phyloP scores from a whole-genome alignment of 2,888 invertebrate genomes.

The Drepana falcataria region DNA sequence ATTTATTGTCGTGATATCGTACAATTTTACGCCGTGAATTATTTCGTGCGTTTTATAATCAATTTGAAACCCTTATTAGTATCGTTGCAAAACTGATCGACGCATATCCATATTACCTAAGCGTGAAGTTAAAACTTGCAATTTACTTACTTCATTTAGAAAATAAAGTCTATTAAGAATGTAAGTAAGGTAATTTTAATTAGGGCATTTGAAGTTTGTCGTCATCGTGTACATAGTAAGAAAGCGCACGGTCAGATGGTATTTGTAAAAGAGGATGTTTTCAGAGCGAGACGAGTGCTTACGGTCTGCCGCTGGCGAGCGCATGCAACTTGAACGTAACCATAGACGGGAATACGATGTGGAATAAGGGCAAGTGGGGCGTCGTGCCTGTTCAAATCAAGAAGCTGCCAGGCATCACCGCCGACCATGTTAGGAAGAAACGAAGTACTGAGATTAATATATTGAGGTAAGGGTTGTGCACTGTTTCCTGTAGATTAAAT shows the following conservation, averaged over 20 bases:
- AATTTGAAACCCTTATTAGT: no score
- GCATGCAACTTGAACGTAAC: conserved; percentile 54
- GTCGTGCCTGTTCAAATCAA: conserved; percentile 64
- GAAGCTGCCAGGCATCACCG: conserved; percentile 46
- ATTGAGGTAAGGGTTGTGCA: conserved; percentile 41
- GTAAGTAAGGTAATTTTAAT: no score
- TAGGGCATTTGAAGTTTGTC: no score
- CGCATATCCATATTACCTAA: no score
- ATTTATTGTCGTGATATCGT: no score
- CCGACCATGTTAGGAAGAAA: conserved; percentile 56
- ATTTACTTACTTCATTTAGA: no score
- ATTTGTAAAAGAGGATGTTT: conserved; percentile 9
- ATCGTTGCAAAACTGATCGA: no score
- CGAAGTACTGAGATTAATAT: conserved; percentile 62
- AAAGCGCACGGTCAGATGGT: neutral
- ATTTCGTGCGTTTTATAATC: no score
- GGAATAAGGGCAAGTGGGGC: conserved; percentile 65
- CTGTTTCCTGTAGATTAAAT: neutral
- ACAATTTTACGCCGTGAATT: no score
- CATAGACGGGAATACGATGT: conserved; percentile 37
- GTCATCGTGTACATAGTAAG: no score
- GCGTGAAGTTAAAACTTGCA: no score
- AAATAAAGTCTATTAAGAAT: no score
- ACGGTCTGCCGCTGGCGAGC: conserved; percentile 62
- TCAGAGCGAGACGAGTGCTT: conserved; percentile 63